Conservation (phyloP, 1,140 invertebrate genomes). For the Pseudomyrmex gracilis region DNA sequence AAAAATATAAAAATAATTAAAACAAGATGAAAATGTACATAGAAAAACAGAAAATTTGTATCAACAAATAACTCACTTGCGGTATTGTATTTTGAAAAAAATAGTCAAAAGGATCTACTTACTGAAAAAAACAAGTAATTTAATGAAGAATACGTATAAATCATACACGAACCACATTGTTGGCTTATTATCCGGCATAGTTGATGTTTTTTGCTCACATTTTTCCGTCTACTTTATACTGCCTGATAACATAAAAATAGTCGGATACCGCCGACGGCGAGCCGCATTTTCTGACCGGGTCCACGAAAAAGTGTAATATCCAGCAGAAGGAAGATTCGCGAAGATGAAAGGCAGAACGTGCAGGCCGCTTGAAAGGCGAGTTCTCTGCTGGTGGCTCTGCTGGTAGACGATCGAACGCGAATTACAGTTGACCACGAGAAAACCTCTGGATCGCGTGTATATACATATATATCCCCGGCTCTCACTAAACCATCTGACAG, state of each 20-base stretch:
- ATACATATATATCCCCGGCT: neutral
- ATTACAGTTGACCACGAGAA: conserved; percentile 36
- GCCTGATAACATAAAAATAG: conserved; percentile 45
- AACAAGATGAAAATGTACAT: no score
- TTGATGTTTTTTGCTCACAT: conserved; percentile 4
- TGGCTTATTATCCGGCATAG: conserved; percentile 6
- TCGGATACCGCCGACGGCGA: conserved; percentile 35
- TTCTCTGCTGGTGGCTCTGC: neutral
- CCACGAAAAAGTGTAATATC: conserved; percentile 54
- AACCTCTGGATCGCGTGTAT: neutral
- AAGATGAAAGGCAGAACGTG: conserved; percentile 54
- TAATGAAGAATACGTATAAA: neutral
- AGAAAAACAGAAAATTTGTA: conserved; percentile 6
- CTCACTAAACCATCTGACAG: neutral
- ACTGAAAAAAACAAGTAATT: neutral
- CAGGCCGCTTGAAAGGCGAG: conserved; percentile 23
- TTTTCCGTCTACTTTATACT: conserved; percentile 42
- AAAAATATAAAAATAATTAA: neutral
- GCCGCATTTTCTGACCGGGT: conserved; percentile 12
- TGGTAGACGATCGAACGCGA: conserved; percentile 38
- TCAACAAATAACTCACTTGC: neutral
- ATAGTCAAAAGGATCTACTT: neutral
- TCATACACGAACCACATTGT: conserved; percentile 19
- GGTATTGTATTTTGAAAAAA: neutral
- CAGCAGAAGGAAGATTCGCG: conserved; percentile 11